These are phyloP conservation scores for Calidris pygmaea DNA, from an alignment of 2,113 vertebrate genomes.

Conservation along the genomic window DNA sequence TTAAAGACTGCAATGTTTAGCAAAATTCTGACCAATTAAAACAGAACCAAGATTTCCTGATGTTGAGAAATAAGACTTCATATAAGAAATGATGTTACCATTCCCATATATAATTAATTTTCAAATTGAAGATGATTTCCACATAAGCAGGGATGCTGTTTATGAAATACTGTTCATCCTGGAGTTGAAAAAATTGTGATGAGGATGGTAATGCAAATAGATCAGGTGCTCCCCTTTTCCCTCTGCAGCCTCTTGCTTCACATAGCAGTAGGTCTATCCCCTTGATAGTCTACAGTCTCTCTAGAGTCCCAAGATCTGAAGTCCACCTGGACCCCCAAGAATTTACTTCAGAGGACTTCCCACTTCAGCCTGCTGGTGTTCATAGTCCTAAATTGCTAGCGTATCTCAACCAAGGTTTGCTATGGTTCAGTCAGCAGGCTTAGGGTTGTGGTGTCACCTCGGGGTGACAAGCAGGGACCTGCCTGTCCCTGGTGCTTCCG, in stretches of 20 bases:
- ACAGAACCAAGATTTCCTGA: neutral
- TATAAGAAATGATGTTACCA: neutral
- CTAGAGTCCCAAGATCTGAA: no score
- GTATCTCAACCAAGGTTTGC: fast-evolving
- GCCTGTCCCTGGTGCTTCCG: neutral
- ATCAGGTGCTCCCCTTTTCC: neutral
- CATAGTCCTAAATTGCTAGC: neutral
- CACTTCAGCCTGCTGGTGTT: neutral
- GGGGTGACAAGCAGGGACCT: neutral
- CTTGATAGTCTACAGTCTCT: neutral
- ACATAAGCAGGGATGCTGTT: neutral
- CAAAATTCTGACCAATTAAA: neutral
- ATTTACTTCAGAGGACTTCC: neutral
- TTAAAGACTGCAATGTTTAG: neutral
- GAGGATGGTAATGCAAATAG: neutral
- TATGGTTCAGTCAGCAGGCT: neutral
- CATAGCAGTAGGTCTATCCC: neutral
- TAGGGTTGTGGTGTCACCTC: neutral
- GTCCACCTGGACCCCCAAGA: neutral
- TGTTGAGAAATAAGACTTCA: neutral
- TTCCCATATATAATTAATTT: neutral
- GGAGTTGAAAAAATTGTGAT: neutral
- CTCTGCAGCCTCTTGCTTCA: neutral
- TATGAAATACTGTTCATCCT: neutral
- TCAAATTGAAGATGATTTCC: neutral